Evolutionary conservation across 2,797 vertebrate genomes (phyloP).

Genomic region (Enteromius viviparus): DNA sequence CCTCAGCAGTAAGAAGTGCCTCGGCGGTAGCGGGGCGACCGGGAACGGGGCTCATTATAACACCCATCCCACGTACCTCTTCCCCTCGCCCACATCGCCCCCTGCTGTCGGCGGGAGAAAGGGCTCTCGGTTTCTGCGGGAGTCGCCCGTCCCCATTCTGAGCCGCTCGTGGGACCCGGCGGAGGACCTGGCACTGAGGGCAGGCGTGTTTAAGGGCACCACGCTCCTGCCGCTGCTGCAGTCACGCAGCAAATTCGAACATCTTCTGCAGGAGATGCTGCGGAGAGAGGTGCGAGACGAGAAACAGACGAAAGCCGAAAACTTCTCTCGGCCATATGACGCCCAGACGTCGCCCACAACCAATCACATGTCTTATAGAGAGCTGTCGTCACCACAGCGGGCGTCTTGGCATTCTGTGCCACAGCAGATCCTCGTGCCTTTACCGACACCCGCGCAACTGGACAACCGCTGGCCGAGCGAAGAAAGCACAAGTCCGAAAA

Average conservation of each 20-base stretch:
- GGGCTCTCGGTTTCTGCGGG: conserved; percentile 50
- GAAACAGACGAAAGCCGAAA: conserved; percentile 41
- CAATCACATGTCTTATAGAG: conserved; percentile 61
- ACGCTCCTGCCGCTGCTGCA: conserved; percentile 74
- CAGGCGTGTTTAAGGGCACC: conserved; percentile 72
- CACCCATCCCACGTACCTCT: conserved; percentile 63
- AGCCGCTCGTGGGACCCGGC: conserved; percentile 69
- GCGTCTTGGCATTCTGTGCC: conserved; percentile 73
- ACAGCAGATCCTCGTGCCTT: conserved; percentile 72
- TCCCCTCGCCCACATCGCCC: conserved; percentile 71
- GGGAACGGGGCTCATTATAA: conserved; percentile 64
- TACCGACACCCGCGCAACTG: conserved; percentile 70
- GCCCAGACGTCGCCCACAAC: conserved; percentile 19
- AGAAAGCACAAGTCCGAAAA: conserved; percentile 53
- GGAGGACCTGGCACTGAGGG: conserved; percentile 67
- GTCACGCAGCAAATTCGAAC: conserved; percentile 75
- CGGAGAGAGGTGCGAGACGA: conserved; percentile 69
- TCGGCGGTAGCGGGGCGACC: conserved; percentile 68
- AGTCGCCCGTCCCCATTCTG: conserved; percentile 40
- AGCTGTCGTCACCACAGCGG: conserved; percentile 69
- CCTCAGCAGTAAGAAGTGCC: conserved; percentile 82
- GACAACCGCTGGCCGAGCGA: conserved; percentile 69
- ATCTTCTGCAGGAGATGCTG: conserved; percentile 79
- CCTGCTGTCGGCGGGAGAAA: conserved; percentile 68
- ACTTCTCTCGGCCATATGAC: background rate